Conservation (phyloP, 2,797 vertebrate species). For the Platalea minor region DNA sequence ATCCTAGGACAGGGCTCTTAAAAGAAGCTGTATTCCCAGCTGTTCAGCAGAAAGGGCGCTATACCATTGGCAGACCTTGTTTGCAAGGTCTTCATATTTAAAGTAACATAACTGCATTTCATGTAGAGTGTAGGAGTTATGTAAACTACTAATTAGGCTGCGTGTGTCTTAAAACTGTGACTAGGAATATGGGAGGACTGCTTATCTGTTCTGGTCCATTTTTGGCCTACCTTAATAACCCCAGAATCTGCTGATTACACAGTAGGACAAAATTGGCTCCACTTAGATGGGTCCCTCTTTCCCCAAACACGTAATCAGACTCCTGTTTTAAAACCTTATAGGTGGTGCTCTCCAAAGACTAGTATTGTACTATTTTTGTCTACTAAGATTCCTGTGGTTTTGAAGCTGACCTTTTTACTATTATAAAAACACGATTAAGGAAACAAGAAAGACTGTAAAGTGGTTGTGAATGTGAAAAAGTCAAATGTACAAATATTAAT, state of each 20-base stretch:
- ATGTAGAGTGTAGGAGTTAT: not conserved
- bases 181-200: not conserved
- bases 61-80: not conserved
- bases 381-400: not conserved
- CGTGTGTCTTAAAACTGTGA: not conserved
- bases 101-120: not conserved
- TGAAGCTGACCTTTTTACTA: not conserved
- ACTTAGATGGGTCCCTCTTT: not conserved
- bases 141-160: not conserved
- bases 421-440: not conserved
- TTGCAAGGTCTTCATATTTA: not conserved
- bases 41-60: not conserved
- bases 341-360: not conserved
- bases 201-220: not conserved
- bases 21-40: not conserved
- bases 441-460: not conserved
- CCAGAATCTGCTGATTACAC: not conserved
- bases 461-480: not conserved
- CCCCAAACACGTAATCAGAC: accelerated
- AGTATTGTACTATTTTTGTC: not conserved
- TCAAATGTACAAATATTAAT: not conserved
- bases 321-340: not conserved
- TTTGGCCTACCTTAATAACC: not conserved
- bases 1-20: not conserved
- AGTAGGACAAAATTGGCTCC: not conserved